Evolutionary conservation across 2,113 vertebrate genomes (phyloP), one percentile per base, ranked within the genome.

Genomic region (Thunnus thynnus): DNA sequence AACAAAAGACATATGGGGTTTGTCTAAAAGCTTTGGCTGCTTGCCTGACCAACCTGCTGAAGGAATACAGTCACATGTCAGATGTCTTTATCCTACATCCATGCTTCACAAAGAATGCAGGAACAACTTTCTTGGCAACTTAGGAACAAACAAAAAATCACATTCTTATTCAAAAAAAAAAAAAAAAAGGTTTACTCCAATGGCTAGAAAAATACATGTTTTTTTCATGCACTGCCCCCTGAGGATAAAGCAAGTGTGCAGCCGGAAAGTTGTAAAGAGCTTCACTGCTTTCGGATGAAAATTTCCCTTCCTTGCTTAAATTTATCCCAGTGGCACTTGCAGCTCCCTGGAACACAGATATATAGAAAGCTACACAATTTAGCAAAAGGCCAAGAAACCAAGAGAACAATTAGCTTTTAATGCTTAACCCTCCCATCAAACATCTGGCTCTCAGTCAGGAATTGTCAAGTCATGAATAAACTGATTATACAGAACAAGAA

Each of bases 1-100:
- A 75, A 65, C 55, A 56, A 69, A 71, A 67, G 44, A 65, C 56
- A 62, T 50, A 57, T 54, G 48, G 25, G 44, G 61, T 36, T 32
- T 14, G 46, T 84, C 56, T 61, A 36, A 83, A 58, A 36, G 58
- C 66, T 69, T 56, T 77, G 71, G 64, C 54, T 55, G 20, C 57
- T 25, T 76, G 51, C 48, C 67, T 44, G 32, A 52, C 11, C 50
- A 50, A 54, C 32, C 36, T 8, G 36, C 7, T 41, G 7, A 41
- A 41, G 36, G 36, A 41, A 5, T 41, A 7, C 36, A 41, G 6
- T 41, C 36, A 41, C 36, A 41, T 41, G 8, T 41, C 0, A 8
- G 36, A 41, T 41, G 52, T 22, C 20, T 80, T 54, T 64, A 41
- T 73, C 12, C 16, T 41, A 27, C 54, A 73, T 30, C 47, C 20